Conservation (phyloP, 1,140 invertebrate genomes). For the Pararge aegeria region DNA sequence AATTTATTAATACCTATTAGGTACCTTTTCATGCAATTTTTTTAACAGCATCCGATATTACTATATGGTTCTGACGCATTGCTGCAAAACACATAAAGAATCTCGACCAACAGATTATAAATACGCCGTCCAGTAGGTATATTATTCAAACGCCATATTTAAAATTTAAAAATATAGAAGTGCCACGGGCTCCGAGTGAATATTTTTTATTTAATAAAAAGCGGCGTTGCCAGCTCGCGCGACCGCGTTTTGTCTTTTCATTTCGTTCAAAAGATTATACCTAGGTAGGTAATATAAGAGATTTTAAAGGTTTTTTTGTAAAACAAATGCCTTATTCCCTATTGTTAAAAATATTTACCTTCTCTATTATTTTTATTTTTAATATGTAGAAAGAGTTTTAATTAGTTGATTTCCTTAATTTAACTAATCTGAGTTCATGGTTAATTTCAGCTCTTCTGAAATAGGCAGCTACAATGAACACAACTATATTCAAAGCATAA, state of each 20-base stretch:
- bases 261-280: conserved; percentile 12
- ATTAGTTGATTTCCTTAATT: too few relatives aligned
- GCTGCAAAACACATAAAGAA: conserved; percentile 20
- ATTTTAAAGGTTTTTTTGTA: too few relatives aligned
- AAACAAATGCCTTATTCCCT: too few relatives aligned
- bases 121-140: conserved; percentile 7
- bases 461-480: too few relatives aligned
- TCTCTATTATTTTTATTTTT: too few relatives aligned
- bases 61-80: conserved; percentile 17
- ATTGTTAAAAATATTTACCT: too few relatives aligned
- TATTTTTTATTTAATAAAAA: conserved; percentile 19
- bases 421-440: too few relatives aligned
- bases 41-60: background rate
- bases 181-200: background rate
- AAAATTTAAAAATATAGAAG: conserved; percentile 19
- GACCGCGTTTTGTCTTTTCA: background rate
- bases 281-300: background rate
- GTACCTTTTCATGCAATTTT: background rate
- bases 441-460: too few relatives aligned
- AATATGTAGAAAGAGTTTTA: too few relatives aligned
- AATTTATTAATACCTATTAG: too few relatives aligned
- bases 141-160: conserved; percentile 22
- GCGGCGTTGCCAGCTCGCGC: conserved; percentile 34
- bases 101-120: conserved; percentile 11
- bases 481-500: too few relatives aligned